Evolutionary conservation across 2,797 vertebrate species (phyloP).

Genomic region (Diglossa cyanea): DNA sequence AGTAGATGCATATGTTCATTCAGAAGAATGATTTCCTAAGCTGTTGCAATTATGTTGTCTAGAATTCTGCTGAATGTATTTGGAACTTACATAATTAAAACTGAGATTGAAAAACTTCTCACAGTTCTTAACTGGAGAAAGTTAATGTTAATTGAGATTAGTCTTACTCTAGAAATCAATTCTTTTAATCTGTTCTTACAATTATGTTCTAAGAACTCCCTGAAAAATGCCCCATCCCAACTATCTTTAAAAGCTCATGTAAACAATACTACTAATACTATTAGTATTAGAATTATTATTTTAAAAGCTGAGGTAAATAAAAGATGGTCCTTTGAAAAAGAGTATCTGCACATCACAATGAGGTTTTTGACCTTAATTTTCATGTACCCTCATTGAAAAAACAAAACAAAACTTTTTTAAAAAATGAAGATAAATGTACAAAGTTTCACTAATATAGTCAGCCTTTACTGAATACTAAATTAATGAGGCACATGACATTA

Average conservation of each 20-base stretch:
- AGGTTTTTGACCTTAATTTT: not conserved
- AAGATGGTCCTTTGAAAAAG: not conserved
- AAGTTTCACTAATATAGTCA: not conserved
- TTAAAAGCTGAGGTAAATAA: not conserved
- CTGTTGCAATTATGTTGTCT: not conserved
- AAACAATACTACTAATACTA: not conserved
- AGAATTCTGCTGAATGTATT: not conserved
- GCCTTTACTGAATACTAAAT: not conserved
- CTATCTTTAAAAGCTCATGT: not conserved
- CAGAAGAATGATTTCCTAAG: not conserved
- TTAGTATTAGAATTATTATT: not conserved
- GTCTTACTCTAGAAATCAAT: not conserved
- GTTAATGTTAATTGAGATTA: not conserved
- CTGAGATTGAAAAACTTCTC: not conserved
- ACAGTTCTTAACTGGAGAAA: not conserved
- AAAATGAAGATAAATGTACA: not conserved
- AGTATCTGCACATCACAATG: not conserved
- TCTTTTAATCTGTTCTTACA: not conserved
- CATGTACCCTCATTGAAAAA: rapidly evolving
- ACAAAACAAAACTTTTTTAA: rapidly evolving
- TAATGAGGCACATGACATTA: not conserved
- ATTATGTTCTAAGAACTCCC: not conserved
- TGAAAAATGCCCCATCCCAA: not conserved
- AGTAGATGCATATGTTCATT: not conserved
- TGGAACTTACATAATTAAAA: not conserved